phyloP scores from a whole-genome alignment of 92 coral and sea anemone species.

The Isaurus tuberculatus region DNA sequence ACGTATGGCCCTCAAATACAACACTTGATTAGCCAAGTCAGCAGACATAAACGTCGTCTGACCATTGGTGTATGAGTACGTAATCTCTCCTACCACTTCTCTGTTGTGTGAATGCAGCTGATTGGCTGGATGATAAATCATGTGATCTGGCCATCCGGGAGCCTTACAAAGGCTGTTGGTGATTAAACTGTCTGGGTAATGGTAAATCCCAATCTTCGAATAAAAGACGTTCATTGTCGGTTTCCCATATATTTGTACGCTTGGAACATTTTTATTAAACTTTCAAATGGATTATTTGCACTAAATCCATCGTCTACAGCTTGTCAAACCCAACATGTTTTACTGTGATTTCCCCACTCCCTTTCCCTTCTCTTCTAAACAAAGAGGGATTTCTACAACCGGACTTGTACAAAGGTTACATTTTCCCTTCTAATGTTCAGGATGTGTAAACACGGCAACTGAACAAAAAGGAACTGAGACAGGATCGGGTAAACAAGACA shows the following conservation, averaged over 20 bases:
- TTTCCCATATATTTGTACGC: slow-evolving; percentile 25
- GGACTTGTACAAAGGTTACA: no score
- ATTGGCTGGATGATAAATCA: slow-evolving; percentile 28
- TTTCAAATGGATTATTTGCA: not conserved
- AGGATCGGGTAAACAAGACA: no score
- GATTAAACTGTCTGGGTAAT: slow-evolving; percentile 41
- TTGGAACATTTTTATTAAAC: not conserved
- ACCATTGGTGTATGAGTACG: slow-evolving; percentile 10
- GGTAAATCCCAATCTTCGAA: slow-evolving; percentile 52
- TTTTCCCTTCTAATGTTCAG: no score
- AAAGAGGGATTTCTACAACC: no score
- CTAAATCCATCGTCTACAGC: not conserved
- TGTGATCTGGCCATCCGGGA: slow-evolving; percentile 38
- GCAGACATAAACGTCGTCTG: slow-evolving; percentile 21
- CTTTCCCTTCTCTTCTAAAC: no score
- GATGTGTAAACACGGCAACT: no score
- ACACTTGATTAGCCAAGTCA: slow-evolving; percentile 4
- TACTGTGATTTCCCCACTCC: no score
- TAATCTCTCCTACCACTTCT: slow-evolving; percentile 45
- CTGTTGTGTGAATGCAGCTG: slow-evolving; percentile 40
- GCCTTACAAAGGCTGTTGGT: slow-evolving; percentile 20
- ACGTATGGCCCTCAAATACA: slow-evolving; percentile 21
- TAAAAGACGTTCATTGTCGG: slow-evolving; percentile 52
- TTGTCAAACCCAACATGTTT: not conserved
- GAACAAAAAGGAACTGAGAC: no score